Conservation (phyloP, 2,113 vertebrate species). For the Kryptolebias marmoratus region DNA sequence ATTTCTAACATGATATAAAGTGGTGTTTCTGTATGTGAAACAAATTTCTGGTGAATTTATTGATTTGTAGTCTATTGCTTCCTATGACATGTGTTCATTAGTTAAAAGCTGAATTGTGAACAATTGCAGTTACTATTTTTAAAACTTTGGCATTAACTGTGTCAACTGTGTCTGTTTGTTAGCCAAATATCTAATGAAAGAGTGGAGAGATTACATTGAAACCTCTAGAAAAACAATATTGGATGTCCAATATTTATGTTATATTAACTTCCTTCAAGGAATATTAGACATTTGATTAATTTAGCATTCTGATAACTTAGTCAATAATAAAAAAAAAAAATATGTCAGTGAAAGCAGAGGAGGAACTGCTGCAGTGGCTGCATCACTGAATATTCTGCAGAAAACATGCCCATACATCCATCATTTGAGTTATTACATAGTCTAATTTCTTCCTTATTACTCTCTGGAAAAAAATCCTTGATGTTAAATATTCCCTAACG, state of each 20-base stretch:
- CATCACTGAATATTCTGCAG: slow-evolving; percentile 34
- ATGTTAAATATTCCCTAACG: slow-evolving; percentile 22
- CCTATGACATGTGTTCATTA: slow-evolving; percentile 59
- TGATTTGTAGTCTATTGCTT: slow-evolving; percentile 56
- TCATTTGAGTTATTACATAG: slow-evolving; percentile 6
- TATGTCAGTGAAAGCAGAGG: not conserved
- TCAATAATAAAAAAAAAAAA: not conserved
- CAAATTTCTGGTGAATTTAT: slow-evolving; percentile 64
- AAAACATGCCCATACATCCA: slow-evolving; percentile 26
- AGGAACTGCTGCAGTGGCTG: slow-evolving; percentile 5
- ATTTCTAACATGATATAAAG: slow-evolving; percentile 41
- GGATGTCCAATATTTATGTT: too few relatives aligned
- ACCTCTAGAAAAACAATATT: too few relatives aligned
- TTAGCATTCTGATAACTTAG: not conserved
- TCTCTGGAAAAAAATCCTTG: slow-evolving; percentile 24
- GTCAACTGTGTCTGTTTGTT: too few relatives aligned
- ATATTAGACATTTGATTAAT: too few relatives aligned
- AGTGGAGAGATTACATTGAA: too few relatives aligned
- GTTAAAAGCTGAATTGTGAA: slow-evolving; percentile 21
- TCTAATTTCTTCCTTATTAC: slow-evolving; percentile 52
- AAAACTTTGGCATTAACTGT: too few relatives aligned
- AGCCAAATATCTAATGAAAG: too few relatives aligned
- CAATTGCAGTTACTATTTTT: too few relatives aligned
- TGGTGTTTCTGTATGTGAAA: slow-evolving; percentile 22
- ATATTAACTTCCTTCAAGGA: too few relatives aligned